Evolutionary conservation across 2,797 vertebrate genomes (phyloP).

Genomic region (Botia almorhae): DNA sequence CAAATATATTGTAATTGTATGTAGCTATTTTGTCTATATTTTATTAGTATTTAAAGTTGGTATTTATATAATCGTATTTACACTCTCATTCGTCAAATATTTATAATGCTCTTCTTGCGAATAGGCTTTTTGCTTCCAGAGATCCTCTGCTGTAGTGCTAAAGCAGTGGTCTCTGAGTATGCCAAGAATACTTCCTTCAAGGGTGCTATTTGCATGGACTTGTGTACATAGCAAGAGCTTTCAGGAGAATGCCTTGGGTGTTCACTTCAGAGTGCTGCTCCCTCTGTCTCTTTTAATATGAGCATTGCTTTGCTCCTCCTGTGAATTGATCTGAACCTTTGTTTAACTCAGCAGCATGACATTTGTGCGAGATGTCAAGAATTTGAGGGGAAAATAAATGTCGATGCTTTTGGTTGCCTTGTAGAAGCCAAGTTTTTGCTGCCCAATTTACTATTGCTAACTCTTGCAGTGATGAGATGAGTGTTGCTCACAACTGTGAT

Average conservation of each 20-base stretch:
- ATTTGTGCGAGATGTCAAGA: constrained; percentile 19
- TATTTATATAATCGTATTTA: not conserved
- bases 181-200: constrained; percentile 40
- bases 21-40: not conserved
- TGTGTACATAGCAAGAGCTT: constrained; percentile 26
- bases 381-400: not conserved
- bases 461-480: not conserved
- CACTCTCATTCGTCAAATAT: not conserved
- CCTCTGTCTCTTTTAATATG: constrained; percentile 16
- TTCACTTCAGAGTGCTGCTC: constrained; percentile 25
- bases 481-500: not conserved
- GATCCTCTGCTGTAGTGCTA: not conserved
- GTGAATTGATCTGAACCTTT: constrained; percentile 46
- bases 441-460: constrained; percentile 17
- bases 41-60: not conserved
- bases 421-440: not conserved
- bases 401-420: not conserved
- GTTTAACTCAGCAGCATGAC: not conserved
- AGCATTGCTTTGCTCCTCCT: constrained; percentile 4
- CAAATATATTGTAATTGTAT: not conserved
- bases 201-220: constrained; percentile 51
- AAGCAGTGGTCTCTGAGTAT: constrained; percentile 11
- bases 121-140: constrained; percentile 16
- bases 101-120: not conserved
- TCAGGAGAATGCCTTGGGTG: constrained; percentile 22